Conservation (phyloP, 2,113 vertebrate genomes). For the Corythornis vintsioides region DNA sequence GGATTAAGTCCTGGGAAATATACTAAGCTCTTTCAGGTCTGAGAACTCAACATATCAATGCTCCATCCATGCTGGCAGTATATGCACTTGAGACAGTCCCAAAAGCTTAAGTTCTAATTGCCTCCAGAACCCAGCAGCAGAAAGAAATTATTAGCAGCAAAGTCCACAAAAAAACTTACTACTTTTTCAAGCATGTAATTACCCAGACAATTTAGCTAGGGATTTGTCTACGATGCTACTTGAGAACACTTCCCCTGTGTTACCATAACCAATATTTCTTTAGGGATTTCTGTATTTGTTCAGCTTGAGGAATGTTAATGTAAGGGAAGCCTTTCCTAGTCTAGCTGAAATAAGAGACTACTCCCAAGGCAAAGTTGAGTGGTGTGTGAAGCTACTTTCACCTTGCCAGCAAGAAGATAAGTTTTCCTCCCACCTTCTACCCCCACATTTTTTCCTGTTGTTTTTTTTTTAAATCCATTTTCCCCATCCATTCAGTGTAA, state of each 20-base stretch:
- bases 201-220: not conserved
- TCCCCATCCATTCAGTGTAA: not conserved
- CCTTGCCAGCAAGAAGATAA: not conserved
- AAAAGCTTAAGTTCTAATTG: not conserved
- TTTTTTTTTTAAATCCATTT: not conserved
- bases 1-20: not conserved
- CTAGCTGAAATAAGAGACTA: not conserved
- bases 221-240: not conserved
- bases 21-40: not conserved
- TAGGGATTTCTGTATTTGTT: constrained; percentile 41
- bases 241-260: not conserved
- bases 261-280: constrained; percentile 14
- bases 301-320: not conserved
- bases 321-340: not conserved
- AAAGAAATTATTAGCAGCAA: not conserved
- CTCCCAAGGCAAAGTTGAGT: not conserved
- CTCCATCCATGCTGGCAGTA: not conserved
- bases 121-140: not conserved
- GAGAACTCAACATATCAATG: not conserved
- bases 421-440: not conserved
- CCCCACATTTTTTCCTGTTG: not conserved
- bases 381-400: not conserved
- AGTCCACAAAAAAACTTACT: not conserved
- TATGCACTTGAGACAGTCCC: not conserved
- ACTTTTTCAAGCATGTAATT: not conserved